Conservation (phyloP, 2,113 vertebrate species). For the Dissostichus mawsoni region DNA sequence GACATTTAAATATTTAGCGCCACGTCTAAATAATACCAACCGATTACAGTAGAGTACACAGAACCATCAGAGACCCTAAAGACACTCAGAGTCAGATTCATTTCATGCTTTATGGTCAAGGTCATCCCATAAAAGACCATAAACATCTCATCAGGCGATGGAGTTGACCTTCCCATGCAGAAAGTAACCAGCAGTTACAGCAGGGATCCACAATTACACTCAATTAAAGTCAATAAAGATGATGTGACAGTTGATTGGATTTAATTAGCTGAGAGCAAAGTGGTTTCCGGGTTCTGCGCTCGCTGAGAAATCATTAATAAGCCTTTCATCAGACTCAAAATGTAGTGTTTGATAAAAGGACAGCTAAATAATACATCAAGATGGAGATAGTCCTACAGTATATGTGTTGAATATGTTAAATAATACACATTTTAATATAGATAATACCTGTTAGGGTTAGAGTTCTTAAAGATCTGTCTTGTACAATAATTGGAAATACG, state of each 20-base stretch:
- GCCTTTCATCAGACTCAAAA: constrained; percentile 61
- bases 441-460: no score
- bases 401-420: background rate
- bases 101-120: constrained; percentile 73
- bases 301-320: constrained; percentile 69
- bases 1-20: constrained; percentile 35
- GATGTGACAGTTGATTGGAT: constrained; percentile 77
- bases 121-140: constrained; percentile 73
- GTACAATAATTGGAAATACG: background rate
- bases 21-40: constrained; percentile 30
- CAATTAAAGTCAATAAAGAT: constrained; percentile 81
- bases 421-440: no score
- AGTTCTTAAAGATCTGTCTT: no score
- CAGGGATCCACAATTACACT: constrained; percentile 73
- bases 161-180: constrained; percentile 74
- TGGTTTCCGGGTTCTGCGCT: constrained; percentile 60
- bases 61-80: no score
- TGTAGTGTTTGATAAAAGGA: constrained; percentile 51
- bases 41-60: background rate
- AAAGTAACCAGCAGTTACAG: constrained; percentile 76
- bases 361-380: constrained; percentile 38
- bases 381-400: background rate
- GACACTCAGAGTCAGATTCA: constrained; percentile 34
- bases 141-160: constrained; percentile 75
- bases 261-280: constrained; percentile 74